Percentiles rank a stretch among this genome's conserved stretches.
Conservation (phyloP, 2,888 invertebrate genomes). For the Xanthia togata region DNA sequence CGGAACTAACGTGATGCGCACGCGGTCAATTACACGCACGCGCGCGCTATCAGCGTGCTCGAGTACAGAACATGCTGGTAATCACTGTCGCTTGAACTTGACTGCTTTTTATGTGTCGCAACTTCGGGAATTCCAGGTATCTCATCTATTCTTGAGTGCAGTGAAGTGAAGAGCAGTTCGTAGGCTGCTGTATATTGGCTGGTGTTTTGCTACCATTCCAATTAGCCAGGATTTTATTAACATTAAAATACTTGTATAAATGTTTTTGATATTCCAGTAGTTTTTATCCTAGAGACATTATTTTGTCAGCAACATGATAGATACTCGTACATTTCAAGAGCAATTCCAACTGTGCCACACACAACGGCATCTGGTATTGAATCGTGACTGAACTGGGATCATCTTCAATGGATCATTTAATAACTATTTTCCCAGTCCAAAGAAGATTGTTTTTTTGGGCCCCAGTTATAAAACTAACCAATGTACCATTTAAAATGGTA, state of each 20-base stretch:
- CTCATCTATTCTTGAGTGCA: background rate
- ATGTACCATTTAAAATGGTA: too few species aligned
- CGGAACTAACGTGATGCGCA: constrained; percentile 59
- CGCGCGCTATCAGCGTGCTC: constrained; percentile 3
- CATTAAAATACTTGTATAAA: background rate
- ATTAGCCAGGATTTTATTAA: background rate
- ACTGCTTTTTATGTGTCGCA: background rate
- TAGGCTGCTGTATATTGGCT: background rate
- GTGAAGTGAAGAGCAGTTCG: background rate
- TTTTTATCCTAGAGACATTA: background rate
- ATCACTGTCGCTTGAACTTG: constrained; percentile 14
- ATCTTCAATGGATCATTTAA: constrained; percentile 43
- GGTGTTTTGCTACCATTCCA: background rate
- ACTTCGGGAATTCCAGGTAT: background rate
- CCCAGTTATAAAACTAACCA: too few species aligned
- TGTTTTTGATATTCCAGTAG: background rate
- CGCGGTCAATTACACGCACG: constrained; percentile 54
- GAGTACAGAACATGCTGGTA: constrained; percentile 9
- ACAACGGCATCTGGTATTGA: constrained; percentile 20
- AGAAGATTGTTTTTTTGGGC: too few species aligned
- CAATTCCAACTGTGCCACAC: constrained; percentile 8
- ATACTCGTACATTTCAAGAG: constrained; percentile 17
- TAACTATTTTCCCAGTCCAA: constrained; percentile 22
- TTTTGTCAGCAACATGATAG: constrained; percentile 8
- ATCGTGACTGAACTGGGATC: constrained; percentile 45